A percentile compares a stretch with the other conserved stretches of the same genome.
These are phyloP conservation scores for Dryocosmus kuriphilus DNA, from an alignment of 2,888 invertebrate species.

Conservation along the genomic window DNA sequence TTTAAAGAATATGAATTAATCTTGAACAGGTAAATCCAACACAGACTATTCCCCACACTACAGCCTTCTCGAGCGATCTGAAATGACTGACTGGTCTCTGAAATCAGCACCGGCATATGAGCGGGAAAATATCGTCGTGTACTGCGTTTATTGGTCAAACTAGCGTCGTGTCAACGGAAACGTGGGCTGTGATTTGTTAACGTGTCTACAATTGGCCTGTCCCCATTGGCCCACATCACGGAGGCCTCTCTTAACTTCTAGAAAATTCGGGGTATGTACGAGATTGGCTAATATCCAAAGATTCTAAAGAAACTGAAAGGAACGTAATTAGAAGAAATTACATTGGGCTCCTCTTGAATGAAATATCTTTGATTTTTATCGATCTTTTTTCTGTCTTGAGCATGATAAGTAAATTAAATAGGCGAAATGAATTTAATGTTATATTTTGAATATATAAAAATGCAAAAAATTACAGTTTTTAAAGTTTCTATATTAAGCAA, in stretches of 20 bases:
- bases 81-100: conserved; percentile 70
- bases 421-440: not conserved
- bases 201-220: conserved; percentile 80
- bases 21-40: conserved; percentile 39
- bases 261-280: conserved; percentile 64
- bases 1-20: conserved; percentile 42
- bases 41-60: conserved; percentile 31
- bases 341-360: not conserved
- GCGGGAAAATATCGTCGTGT: conserved; percentile 80
- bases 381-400: not conserved
- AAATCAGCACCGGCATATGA: conserved; percentile 71
- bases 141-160: conserved; percentile 80
- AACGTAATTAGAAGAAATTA: conserved; percentile 39
- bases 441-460: not conserved
- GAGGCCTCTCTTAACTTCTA: conserved; percentile 50
- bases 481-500: no score
- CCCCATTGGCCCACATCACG: conserved; percentile 85
- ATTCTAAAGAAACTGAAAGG: no score
- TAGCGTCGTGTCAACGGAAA: conserved; percentile 70
- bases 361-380: conserved; percentile 33
- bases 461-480: no score
- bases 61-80: conserved; percentile 55
- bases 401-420: no score
- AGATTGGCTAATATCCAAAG: conserved; percentile 55
- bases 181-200: conserved; percentile 79